Base-by-base conservation (phyloP, 2,797 vertebrate species). In the Psittacula echo region DNA sequence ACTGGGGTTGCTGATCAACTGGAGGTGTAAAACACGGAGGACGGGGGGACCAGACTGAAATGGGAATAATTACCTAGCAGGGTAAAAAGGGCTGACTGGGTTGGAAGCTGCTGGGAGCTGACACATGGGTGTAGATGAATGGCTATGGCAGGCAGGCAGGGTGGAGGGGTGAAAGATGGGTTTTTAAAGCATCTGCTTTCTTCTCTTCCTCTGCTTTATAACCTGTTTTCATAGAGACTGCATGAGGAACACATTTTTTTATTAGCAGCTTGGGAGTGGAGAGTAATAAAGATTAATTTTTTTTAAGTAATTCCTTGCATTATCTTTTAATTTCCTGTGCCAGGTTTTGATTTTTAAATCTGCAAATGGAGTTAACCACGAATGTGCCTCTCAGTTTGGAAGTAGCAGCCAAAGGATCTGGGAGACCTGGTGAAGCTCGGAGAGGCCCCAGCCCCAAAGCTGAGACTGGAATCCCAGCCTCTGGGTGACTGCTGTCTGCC, bases 281-380 rank as follows among this genome's bases (percentile, higher is more conserved):
- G 76, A 87, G 96, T 95, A 96, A 93, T 97, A 97, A 97, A 97
- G 94, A 95, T 97, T 95, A 96, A 96, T 97, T 98, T 97, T 96
- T 96, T 97, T 61, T 37, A 96, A 97, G 97, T 93, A 98, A 97
- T 97, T 96, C 94, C 90, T 89, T 92, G 89, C 90, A 93, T 97
- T 97, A 97, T 95, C 94, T 96, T 96, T 97, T 95, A 96, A 97
- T 97, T 97, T 97, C 95, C 93, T 95, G 83, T 79, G 87, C 91
- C 82, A 95, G 93, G 90, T 81, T 83, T 94, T 95, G 96, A 93
- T 93, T 95, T 96, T 94, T 92, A 95, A 96, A 95, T 97, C 92
- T 92, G 75, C 82, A 85, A 79, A 71, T 0, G 4, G 72, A 87
- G 75, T 90, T 79, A 85, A 75, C 88, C 4, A 26, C 86, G 68